Evolutionary conservation across 1,140 invertebrate species (phyloP).

Genomic region (Arion vulgaris): DNA sequence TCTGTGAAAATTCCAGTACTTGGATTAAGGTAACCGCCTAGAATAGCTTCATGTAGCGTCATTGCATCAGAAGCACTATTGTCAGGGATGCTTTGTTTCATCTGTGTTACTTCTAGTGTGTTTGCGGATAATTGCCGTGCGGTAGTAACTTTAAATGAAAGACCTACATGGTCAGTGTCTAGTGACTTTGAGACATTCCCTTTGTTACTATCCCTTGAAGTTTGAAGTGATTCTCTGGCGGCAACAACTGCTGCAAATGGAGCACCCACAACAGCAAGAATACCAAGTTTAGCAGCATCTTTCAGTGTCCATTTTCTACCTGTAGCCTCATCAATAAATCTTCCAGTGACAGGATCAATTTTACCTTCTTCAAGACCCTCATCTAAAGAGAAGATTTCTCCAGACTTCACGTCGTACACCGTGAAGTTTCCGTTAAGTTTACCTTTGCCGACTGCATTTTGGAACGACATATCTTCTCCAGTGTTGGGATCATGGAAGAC

Average conservation of each 20-base stretch:
- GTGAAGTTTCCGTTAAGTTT: constrained; percentile 73
- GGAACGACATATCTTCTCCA: constrained; percentile 73
- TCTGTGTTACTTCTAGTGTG: constrained; percentile 58
- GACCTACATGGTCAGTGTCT: neutral
- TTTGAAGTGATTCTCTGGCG: constrained; percentile 81
- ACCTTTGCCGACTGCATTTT: constrained; percentile 59
- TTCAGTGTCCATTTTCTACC: constrained; percentile 75
- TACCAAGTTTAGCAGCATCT: constrained; percentile 88
- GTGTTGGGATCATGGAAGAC: constrained; percentile 85
- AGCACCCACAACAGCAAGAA: constrained; percentile 72
- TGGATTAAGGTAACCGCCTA: constrained; percentile 80
- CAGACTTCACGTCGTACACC: constrained; percentile 73
- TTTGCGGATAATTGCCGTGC: constrained; percentile 51
- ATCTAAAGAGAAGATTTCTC: constrained; percentile 73
- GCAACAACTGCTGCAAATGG: constrained; percentile 81
- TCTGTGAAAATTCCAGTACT: constrained; percentile 89
- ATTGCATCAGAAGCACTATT: constrained; percentile 75
- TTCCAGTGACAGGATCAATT: constrained; percentile 77
- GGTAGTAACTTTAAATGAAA: constrained; percentile 55
- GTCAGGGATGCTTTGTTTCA: constrained; percentile 50
- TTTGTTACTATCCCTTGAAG: constrained; percentile 56
- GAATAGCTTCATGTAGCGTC: constrained; percentile 58
- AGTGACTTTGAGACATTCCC: constrained; percentile 5
- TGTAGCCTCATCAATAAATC: constrained; percentile 53
- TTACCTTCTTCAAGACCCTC: constrained; percentile 82